These are phyloP conservation scores for Phocides pigmalion DNA, from an alignment of 1,140 invertebrate species.

Conservation along the genomic window DNA sequence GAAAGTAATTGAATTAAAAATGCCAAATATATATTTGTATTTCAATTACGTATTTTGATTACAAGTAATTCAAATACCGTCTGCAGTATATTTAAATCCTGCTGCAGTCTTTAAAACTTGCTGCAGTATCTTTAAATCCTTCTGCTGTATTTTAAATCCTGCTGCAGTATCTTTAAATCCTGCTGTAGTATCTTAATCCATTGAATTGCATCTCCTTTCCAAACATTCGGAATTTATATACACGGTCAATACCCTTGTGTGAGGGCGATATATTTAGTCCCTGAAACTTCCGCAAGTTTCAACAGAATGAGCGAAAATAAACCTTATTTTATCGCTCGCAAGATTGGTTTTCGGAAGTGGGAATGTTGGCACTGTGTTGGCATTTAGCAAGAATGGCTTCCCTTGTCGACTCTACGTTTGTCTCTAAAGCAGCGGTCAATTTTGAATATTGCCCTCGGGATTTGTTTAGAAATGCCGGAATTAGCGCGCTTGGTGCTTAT, in stretches of 20 bases:
- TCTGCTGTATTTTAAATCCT: too few relatives aligned
- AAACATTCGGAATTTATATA: conserved; percentile 23
- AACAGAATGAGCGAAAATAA: conserved; percentile 9
- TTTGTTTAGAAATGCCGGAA: conserved; percentile 9
- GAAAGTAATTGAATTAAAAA: too few relatives aligned
- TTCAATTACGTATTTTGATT: too few relatives aligned
- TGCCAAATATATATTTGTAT: too few relatives aligned
- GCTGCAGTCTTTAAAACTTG: too few relatives aligned
- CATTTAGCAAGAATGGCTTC: conserved; percentile 33
- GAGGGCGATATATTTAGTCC: conserved; percentile 32
- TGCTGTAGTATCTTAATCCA: background rate
- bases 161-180: too few relatives aligned
- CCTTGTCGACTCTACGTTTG: conserved; percentile 10
- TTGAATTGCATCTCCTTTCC: conserved; percentile 20
- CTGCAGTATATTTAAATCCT: too few relatives aligned
- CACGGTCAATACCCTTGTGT: conserved; percentile 27
- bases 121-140: too few relatives aligned
- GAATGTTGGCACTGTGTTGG: conserved; percentile 9
- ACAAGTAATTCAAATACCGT: too few relatives aligned
- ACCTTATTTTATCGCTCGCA: background rate
- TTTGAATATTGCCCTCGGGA: conserved; percentile 9
- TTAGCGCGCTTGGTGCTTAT: background rate
- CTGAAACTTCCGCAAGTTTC: conserved; percentile 32
- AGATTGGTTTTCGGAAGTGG: background rate
- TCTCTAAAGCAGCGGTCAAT: conserved; percentile 15